These are phyloP conservation scores for Peromyscus attwateri DNA, from an alignment of 2,797 vertebrate species.

Conservation along the genomic window DNA sequence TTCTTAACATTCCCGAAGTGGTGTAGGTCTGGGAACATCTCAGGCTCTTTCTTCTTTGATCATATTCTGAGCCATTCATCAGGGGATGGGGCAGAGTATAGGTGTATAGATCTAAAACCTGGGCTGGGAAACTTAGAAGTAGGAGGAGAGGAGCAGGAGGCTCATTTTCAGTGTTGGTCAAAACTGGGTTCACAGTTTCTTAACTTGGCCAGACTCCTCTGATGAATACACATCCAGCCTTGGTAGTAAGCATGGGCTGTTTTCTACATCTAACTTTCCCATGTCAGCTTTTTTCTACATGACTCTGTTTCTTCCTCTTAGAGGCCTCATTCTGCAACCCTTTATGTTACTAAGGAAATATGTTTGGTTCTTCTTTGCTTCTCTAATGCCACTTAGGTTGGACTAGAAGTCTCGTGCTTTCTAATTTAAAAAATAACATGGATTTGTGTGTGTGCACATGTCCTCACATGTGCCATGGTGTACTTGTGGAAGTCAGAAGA, in stretches of 20 bases:
- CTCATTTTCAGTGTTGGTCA: background rate
- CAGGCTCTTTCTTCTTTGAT: background rate
- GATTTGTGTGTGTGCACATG: background rate
- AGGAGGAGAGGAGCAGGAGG: background rate
- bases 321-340: background rate
- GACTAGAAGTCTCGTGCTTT: background rate
- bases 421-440: background rate
- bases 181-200: background rate
- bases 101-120: background rate
- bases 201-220: background rate
- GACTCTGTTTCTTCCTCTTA: conserved; percentile 15
- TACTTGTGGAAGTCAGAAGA: background rate
- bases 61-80: background rate
- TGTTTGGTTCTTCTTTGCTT: background rate
- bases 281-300: background rate
- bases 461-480: background rate
- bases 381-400: background rate
- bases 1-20: background rate
- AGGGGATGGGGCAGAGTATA: background rate
- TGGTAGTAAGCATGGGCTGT: background rate
- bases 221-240: background rate
- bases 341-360: background rate
- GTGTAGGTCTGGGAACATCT: background rate
- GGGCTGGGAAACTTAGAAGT: background rate
- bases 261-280: background rate